These are phyloP conservation scores for Portevinia maculata DNA, from an alignment of 2,888 invertebrate species.

Conservation along the genomic window DNA sequence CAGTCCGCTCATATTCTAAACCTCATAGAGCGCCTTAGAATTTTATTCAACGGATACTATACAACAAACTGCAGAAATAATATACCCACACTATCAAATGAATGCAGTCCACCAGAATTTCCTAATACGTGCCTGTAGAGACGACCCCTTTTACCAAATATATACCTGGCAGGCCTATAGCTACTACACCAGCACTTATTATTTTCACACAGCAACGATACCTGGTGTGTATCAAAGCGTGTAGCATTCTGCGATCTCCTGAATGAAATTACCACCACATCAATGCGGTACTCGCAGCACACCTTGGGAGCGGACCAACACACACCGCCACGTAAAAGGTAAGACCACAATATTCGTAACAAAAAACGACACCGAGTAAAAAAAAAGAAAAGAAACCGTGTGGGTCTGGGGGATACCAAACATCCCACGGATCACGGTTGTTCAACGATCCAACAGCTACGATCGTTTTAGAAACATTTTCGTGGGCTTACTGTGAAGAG, in stretches of 20 bases:
- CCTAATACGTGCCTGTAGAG: slow-evolving; percentile 54
- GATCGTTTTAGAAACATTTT: slow-evolving; percentile 71
- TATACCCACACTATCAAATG: slow-evolving; percentile 8
- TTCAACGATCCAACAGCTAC: slow-evolving; percentile 65
- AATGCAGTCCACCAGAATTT: slow-evolving; percentile 53
- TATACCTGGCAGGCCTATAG: slow-evolving; percentile 25
- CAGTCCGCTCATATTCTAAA: slow-evolving; percentile 6
- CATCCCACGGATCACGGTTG: slow-evolving; percentile 71
- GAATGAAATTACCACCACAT: slow-evolving; percentile 65
- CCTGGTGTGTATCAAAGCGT: slow-evolving; percentile 58
- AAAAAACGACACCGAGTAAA: slow-evolving; percentile 17
- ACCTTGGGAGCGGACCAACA: background rate
- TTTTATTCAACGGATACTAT: slow-evolving; percentile 46
- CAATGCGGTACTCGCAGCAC: slow-evolving; percentile 16
- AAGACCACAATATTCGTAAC: slow-evolving; percentile 66
- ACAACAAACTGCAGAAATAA: slow-evolving; percentile 10
- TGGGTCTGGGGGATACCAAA: slow-evolving; percentile 70
- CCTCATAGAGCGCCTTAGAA: slow-evolving; percentile 1
- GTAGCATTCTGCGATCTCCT: slow-evolving; percentile 66
- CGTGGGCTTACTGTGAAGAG: slow-evolving; percentile 70
- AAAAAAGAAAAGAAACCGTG: slow-evolving; percentile 48
- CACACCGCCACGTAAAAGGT: slow-evolving; percentile 57
- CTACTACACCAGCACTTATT: slow-evolving; percentile 11
- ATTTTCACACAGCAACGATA: slow-evolving; percentile 15
- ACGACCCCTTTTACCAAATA: slow-evolving; percentile 66